Base-by-base conservation (phyloP, 1,140 invertebrate species). In the Andrena cerasifolii region DNA sequence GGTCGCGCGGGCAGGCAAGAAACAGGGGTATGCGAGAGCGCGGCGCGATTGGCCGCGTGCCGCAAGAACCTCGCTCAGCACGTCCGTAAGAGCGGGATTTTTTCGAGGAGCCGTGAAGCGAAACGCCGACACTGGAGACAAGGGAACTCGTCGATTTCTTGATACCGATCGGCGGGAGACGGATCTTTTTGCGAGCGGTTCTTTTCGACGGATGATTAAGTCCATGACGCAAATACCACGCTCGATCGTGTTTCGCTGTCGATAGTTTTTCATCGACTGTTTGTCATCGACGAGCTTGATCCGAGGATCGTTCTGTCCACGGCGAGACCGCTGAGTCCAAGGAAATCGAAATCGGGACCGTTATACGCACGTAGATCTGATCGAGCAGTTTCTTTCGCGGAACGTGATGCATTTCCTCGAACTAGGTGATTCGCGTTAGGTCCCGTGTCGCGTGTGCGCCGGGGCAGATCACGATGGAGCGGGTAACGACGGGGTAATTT, bases 71-170 rank as follows among this genome's bases (percentile, higher is more conserved):
- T 6, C 28, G 21, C n/a, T 26, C 14, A 18, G n/a, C 21, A 76
- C 53, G 43, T 26, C 24, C 24, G 16, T 59, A 33, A 59, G 54
- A 76, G 53, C 40, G 3, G 28, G n/a, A 36, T 67, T 76, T 58
- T 75, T 56, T 40, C 36, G 36, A 2, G 0, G 7, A 18, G 8
- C 12, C 16, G 10, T 21, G 58, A 26, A 31, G 24, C 36, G 36
- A 68, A 24, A 43, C 45, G 10, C 16, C 43, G 40, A 47, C 40
- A 61, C 53, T 31, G 58, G 33, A 26, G 31, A 59, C 7, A 51
- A 3, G 10, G 16, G 16, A n/a, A n/a, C 58, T 43, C 33, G 58
- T 7, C 43, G 54, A 49, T 47, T 12, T 3, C 1, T 36, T n/a
- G 18, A 24, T 33, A 59, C 31, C 40, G 36, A 45, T 61, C 68